These are phyloP conservation scores for Phoebastria nigripes DNA, from an alignment of 2,797 vertebrate species.

Conservation along the genomic window DNA sequence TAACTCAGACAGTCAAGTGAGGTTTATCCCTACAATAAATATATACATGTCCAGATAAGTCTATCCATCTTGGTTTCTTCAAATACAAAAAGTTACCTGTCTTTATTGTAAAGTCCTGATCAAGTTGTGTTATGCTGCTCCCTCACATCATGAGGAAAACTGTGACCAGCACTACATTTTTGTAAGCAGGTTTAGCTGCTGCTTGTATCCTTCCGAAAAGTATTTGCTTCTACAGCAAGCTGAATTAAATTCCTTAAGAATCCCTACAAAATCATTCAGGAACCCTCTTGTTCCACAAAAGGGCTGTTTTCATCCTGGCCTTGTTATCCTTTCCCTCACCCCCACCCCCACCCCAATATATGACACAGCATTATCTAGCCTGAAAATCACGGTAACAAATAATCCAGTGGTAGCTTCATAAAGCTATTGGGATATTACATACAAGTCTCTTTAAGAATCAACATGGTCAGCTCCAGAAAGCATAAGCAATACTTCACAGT, in stretches of 20 bases:
- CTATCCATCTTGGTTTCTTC: background rate
- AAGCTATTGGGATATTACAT: background rate
- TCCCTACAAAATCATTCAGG: background rate
- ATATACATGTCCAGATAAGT: fast-evolving
- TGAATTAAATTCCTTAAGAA: background rate
- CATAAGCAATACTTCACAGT: background rate
- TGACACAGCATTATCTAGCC: background rate
- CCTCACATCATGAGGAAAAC: background rate
- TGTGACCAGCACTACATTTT: background rate
- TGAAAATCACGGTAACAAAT: background rate
- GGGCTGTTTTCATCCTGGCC: background rate
- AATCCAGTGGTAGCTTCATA: background rate
- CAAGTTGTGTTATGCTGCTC: background rate
- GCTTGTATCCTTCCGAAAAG: background rate
- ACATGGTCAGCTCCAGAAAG: background rate
- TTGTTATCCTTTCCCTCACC: background rate
- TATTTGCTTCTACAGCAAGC: background rate
- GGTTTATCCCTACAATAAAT: background rate
- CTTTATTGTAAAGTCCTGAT: background rate
- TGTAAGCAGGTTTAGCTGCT: background rate
- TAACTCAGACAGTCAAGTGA: background rate
- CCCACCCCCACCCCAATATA: background rate
- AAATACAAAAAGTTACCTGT: background rate
- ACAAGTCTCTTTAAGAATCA: background rate
- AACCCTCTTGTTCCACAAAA: background rate